phyloP scores from a whole-genome alignment of 2,797 vertebrate genomes.

The Myotis pilosus region DNA sequence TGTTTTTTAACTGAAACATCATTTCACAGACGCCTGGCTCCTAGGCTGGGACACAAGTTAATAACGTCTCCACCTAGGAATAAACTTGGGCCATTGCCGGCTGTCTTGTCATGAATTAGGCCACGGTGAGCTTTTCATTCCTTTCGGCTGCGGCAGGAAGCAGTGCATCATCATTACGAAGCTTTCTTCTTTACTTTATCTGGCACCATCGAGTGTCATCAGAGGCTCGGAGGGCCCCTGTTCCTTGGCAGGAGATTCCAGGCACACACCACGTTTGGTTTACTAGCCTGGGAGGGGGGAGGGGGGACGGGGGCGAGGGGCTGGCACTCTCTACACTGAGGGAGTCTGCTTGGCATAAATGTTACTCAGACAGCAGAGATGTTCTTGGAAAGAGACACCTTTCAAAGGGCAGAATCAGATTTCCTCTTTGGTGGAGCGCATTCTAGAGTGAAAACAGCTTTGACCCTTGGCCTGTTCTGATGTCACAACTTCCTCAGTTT shows the following conservation, averaged over 20 bases:
- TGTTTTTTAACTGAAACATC: conserved; percentile 59
- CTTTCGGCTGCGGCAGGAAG: conserved; percentile 44
- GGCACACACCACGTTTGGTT: conserved; percentile 48
- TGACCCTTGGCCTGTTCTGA: neutral
- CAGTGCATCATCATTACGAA: conserved; percentile 51
- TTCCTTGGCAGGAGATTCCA: conserved; percentile 58
- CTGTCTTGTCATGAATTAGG: conserved; percentile 59
- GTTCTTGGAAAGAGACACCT: conserved; percentile 16
- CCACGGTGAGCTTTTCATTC: conserved; percentile 52
- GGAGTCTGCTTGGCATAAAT: neutral
- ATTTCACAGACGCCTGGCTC: conserved; percentile 75
- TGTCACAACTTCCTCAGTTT: neutral
- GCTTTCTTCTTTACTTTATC: conserved; percentile 71
- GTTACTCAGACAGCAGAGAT: neutral
- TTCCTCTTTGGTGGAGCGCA: neutral
- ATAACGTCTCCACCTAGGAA: conserved; percentile 65
- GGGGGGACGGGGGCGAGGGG: neutral
- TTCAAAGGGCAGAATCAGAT: neutral
- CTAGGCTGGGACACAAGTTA: conserved; percentile 69
- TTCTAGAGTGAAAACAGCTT: neutral
- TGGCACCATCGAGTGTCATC: conserved; percentile 59
- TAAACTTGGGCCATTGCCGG: conserved; percentile 67
- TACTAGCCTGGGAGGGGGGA: neutral
- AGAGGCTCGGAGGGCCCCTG: conserved; percentile 2
- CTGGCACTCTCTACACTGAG: neutral